Base-by-base conservation (phyloP, 2,888 invertebrate genomes). In the Itoplectis maculator region DNA sequence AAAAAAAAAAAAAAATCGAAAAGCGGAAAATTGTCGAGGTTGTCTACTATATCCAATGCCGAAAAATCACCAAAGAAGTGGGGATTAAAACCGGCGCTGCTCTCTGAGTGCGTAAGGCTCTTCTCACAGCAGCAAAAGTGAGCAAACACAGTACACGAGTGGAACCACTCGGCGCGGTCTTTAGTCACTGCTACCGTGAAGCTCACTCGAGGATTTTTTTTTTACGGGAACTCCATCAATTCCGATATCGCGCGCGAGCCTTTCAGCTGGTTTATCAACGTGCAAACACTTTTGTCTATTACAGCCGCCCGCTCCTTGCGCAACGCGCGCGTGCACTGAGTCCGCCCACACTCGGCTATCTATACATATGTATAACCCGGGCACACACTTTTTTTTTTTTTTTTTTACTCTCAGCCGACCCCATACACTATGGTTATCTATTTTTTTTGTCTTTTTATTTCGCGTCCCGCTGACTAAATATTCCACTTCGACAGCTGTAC, bases 241-340 rank as follows among this genome's bases (percentile, higher is more conserved):
- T 13, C 42, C 54, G 74, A 74, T 54, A 65, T 65, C 65, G 13
- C 54, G 11, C 15, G 40, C 59, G 37, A 74, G 40, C 65, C 54
- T 74, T 65, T 74, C 74, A 74, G 18, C 74, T 23, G 42, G 74
- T 74, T 74, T 74, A 65, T 54, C 74, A n/a, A 42, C 13, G 65
- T 13, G 23, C 40, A 73, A 74, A 74, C 74, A 42, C 42, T 65
- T 54, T 63, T 7, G 35, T 37, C 54, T 40, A 18, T 49, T 15
- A 15, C 11, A 47, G 63, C n/a, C 18, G 11, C 69, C 15, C 9
- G 18, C 18, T 18, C 7, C 51, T 51, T 40, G 35, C 6, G 13
- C 37, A 5, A 29, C 37, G 9, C 18, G 9, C 18, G 5, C 51
- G 20, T 68, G 35, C 18, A 68, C 7, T 35, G 4, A 0, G 18